Evolutionary conservation across 2,888 invertebrate species (phyloP), one percentile per base, ranked within the genome.

Genomic region (Parthenolecanium corni): DNA sequence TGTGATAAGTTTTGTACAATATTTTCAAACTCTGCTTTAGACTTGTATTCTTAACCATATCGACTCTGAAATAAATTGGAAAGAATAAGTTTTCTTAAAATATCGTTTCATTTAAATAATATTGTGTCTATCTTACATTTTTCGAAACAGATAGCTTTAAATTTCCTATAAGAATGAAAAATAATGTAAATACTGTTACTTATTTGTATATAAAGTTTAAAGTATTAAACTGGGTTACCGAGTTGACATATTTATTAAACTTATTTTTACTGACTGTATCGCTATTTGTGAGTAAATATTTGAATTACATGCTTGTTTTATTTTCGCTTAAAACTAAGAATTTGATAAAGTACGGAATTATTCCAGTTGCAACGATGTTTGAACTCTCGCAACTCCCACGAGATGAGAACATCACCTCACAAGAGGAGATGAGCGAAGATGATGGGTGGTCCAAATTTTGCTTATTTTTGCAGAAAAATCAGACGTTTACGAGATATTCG

Each of bases 301-400:
- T 38, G 23, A 54, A 40, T 42, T 42, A 65, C 65, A 61, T 67
- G 65, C n/a, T 65, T 5, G 46, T 67, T 65, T 25, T 66, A 42
- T 49, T 67, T 65, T 18, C 51, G 61, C 66, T 53, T 64, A 42
- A 14, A 20, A 2, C 12, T 47, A 36, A n/a, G 36, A 47, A 9
- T 21, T 36, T 9, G 67, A 58, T 9, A 68, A 52, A 16, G 65
- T 54, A 18, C 66, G 49, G 1, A 65, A 66, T 3, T 57, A 58
- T 18, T 38, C n/a, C n/a, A n/a, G n/a, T n/a, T n/a, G n/a, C n/a
- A n/a, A n/a, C n/a, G n/a, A n/a, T n/a, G n/a, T n/a, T n/a, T n/a
- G n/a, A n/a, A n/a, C n/a, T n/a, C n/a, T n/a, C n/a, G n/a, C n/a
- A n/a, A n/a, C n/a, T n/a, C n/a, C n/a, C n/a, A n/a, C n/a, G n/a